phyloP scores from a whole-genome alignment of 2,888 invertebrate species.

The Drosophila merina region DNA sequence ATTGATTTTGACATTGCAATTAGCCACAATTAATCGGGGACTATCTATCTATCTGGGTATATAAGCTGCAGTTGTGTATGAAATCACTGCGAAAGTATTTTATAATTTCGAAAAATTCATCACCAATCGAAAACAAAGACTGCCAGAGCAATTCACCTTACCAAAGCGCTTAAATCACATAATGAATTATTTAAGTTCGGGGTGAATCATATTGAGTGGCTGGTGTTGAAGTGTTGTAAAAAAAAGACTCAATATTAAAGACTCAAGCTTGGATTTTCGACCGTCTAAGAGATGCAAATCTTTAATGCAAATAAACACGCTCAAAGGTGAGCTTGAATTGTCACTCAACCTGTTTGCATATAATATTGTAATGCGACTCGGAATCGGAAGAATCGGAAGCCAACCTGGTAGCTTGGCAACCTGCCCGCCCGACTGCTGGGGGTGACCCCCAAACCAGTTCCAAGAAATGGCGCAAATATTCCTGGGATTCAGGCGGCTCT shows the following conservation, averaged over 20 bases:
- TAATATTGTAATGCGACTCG: slow-evolving; percentile 9
- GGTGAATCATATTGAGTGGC: slow-evolving; percentile 51
- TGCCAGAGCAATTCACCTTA: slow-evolving; percentile 33
- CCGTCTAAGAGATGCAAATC: slow-evolving; percentile 69
- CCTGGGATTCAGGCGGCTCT: slow-evolving; percentile 45
- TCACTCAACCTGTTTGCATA: slow-evolving; percentile 63
- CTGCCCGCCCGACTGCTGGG: slow-evolving; percentile 31
- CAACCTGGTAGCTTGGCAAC: slow-evolving; percentile 15
- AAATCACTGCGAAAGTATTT: slow-evolving; percentile 67
- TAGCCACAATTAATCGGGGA: slow-evolving; percentile 40
- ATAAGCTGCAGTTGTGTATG: slow-evolving; percentile 39
- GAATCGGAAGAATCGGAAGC: slow-evolving; percentile 14
- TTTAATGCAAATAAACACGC: slow-evolving; percentile 35
- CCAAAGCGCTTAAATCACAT: slow-evolving; percentile 61
- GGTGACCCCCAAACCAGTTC: slow-evolving; percentile 62
- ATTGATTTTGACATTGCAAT: slow-evolving; percentile 46
- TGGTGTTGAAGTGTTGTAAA: slow-evolving; percentile 2
- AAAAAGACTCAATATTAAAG: slow-evolving; percentile 54
- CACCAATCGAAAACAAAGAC: slow-evolving; percentile 42
- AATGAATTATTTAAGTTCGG: slow-evolving; percentile 68
- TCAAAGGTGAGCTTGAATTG: slow-evolving; percentile 52
- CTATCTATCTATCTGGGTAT: slow-evolving; percentile 15
- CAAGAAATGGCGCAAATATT: slow-evolving; percentile 60
- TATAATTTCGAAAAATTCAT: slow-evolving; percentile 54
- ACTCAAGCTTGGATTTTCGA: slow-evolving; percentile 38